These are phyloP conservation scores for Ischnus inquisitorius DNA, from an alignment of 2,888 invertebrate genomes.

Conservation along the genomic window DNA sequence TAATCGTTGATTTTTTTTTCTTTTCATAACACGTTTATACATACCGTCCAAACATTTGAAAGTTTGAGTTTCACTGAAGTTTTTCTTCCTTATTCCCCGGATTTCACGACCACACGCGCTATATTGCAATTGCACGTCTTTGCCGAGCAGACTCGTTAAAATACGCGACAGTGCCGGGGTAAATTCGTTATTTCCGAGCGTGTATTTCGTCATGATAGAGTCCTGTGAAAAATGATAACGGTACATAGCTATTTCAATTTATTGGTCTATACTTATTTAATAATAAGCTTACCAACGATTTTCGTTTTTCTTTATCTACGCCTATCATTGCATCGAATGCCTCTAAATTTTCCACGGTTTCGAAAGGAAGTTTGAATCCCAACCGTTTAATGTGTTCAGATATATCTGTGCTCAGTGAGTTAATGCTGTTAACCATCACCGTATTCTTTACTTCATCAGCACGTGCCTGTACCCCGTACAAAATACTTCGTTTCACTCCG, in stretches of 20 bases:
- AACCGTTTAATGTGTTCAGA: not conserved
- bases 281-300: slow-evolving; percentile 7
- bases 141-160: slow-evolving; percentile 37
- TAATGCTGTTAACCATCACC: slow-evolving; percentile 22
- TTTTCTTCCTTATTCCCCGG: slow-evolving; percentile 34
- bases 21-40: not conserved
- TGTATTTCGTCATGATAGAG: slow-evolving; percentile 33
- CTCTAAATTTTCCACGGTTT: slow-evolving; percentile 5
- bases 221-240: slow-evolving; percentile 23
- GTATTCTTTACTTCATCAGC: slow-evolving; percentile 37
- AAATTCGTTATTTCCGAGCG: slow-evolving; percentile 31
- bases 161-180: slow-evolving; percentile 16
- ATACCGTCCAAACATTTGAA: slow-evolving; percentile 39
- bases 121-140: slow-evolving; percentile 27
- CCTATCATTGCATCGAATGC: not conserved
- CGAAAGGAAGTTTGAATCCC: slow-evolving; percentile 8
- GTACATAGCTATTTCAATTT: not conserved
- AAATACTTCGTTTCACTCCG: slow-evolving; percentile 25
- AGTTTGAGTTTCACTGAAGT: slow-evolving; percentile 39
- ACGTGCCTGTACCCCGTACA: slow-evolving; percentile 19
- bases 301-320: not conserved
- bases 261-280: slow-evolving; percentile 4
- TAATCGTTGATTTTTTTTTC: not conserved
- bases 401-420: slow-evolving; percentile 9
- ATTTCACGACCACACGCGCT: slow-evolving; percentile 44